phyloP scores from a whole-genome alignment of 2,888 invertebrate genomes.

The Thera britannica region DNA sequence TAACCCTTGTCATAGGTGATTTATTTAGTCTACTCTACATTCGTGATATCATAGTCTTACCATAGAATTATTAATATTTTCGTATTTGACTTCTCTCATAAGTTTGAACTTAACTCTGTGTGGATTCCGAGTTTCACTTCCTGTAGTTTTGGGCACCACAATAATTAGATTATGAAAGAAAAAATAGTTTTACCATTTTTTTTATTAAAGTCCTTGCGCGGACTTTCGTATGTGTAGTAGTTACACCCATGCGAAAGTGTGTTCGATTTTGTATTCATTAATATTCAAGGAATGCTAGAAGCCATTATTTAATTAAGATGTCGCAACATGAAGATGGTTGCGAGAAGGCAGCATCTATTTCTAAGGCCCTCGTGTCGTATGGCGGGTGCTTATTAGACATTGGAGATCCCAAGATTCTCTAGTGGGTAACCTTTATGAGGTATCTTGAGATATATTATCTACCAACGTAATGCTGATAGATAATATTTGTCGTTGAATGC shows the following conservation, averaged over 20 bases:
- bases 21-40: slow-evolving; percentile 30
- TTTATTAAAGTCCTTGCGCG: too few species aligned
- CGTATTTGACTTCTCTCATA: background rate
- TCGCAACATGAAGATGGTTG: background rate
- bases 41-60: slow-evolving; percentile 22
- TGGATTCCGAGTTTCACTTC: background rate
- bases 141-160: background rate
- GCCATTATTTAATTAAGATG: slow-evolving; percentile 5
- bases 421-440: background rate
- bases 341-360: background rate
- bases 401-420: background rate
- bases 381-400: slow-evolving; percentile 3
- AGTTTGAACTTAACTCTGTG: background rate
- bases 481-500: too few species aligned
- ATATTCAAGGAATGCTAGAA: slow-evolving; percentile 2
- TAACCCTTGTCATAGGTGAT: slow-evolving; percentile 38
- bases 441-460: background rate
- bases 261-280: background rate
- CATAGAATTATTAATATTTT: slow-evolving; percentile 15
- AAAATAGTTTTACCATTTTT: too few species aligned
- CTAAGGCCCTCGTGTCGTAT: background rate
- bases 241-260: background rate
- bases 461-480: background rate
- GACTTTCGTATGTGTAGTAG: too few species aligned
- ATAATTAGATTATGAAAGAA: too few species aligned